These are phyloP conservation scores for Megathymus violae DNA, from an alignment of 1,140 invertebrate genomes.

Conservation along the genomic window DNA sequence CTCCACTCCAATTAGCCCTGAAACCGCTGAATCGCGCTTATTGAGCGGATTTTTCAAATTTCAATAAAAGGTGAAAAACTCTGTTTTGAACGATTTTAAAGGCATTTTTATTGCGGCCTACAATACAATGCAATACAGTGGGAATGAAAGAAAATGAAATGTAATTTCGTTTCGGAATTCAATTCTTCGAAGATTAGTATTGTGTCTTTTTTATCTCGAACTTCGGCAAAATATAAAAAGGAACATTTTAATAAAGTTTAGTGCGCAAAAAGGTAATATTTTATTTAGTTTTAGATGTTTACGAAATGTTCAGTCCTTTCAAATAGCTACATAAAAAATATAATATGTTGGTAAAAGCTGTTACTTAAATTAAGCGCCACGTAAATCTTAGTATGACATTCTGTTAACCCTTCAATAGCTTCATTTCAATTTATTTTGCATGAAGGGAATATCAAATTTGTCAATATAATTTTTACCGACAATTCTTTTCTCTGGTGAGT, in stretches of 20 bases:
- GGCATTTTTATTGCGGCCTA: slow-evolving; percentile 12
- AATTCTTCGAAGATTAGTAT: slow-evolving; percentile 11
- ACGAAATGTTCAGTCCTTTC: too few relatives aligned
- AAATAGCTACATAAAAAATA: too few relatives aligned
- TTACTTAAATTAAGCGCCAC: too few relatives aligned
- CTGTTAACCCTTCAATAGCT: too few relatives aligned
- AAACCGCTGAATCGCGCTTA: slow-evolving; percentile 24
- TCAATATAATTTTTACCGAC: too few relatives aligned
- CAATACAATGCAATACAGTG: slow-evolving; percentile 20
- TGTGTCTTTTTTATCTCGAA: slow-evolving; percentile 9
- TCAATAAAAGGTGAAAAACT: slow-evolving; percentile 23
- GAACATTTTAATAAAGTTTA: slow-evolving; percentile 9
- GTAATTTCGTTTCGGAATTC: slow-evolving; percentile 21
- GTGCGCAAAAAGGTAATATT: neutral
- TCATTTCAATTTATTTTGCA: too few relatives aligned
- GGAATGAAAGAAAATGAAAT: slow-evolving; percentile 26
- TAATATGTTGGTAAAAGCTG: too few relatives aligned
- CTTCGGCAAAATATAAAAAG: slow-evolving; percentile 11
- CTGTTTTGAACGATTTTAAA: slow-evolving; percentile 14
- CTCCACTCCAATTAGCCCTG: slow-evolving; percentile 28
- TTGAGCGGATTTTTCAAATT: slow-evolving; percentile 26
- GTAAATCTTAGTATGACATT: too few relatives aligned
- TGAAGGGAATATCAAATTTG: too few relatives aligned
- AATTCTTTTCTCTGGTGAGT: too few relatives aligned
- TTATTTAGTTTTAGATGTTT: neutral